Percentiles rank a stretch among this genome's conserved stretches.
Conservation (phyloP, 2,888 invertebrate genomes). For the Aphidius colemani region DNA sequence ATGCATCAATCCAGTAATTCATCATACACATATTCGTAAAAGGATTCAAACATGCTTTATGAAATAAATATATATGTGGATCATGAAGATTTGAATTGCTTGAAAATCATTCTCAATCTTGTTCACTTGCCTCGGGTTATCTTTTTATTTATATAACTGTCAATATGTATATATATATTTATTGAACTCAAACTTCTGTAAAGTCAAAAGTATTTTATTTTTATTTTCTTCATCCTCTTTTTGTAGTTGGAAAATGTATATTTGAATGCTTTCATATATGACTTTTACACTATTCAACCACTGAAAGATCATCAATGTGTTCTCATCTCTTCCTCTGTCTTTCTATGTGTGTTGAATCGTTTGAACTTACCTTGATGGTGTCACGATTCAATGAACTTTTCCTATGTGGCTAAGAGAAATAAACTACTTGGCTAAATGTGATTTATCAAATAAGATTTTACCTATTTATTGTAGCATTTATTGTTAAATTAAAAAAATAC, state of each 20-base stretch:
- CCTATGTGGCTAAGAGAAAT: constrained; percentile 16
- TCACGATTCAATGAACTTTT: constrained; percentile 32
- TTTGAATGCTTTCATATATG: constrained; percentile 7
- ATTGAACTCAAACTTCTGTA: constrained; percentile 22
- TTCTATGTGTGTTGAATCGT: background rate
- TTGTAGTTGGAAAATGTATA: too few species aligned
- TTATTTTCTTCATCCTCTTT: too few species aligned
- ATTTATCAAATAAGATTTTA: constrained; percentile 31
- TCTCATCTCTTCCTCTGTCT: constrained; percentile 32
- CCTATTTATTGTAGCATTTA: too few species aligned
- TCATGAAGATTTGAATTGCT: background rate
- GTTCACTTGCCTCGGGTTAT: constrained; percentile 11
- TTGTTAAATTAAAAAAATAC: too few species aligned
- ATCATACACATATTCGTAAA: constrained; percentile 22
- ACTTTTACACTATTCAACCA: constrained; percentile 22
- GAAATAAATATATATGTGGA: constrained; percentile 38
- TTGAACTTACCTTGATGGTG: constrained; percentile 29
- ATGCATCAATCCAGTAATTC: constrained; percentile 5
- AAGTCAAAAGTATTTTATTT: background rate
- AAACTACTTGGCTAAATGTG: constrained; percentile 31
- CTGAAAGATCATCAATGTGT: constrained; percentile 39
- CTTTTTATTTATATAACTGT: constrained; percentile 18
- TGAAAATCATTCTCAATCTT: constrained; percentile 15
- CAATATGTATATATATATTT: constrained; percentile 23
- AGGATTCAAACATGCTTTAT: constrained; percentile 46